Percentiles rank a stretch among this genome's conserved stretches.
These are phyloP conservation scores for Ctenopoma multispine DNA, from an alignment of 2,797 vertebrate genomes.

Conservation along the genomic window DNA sequence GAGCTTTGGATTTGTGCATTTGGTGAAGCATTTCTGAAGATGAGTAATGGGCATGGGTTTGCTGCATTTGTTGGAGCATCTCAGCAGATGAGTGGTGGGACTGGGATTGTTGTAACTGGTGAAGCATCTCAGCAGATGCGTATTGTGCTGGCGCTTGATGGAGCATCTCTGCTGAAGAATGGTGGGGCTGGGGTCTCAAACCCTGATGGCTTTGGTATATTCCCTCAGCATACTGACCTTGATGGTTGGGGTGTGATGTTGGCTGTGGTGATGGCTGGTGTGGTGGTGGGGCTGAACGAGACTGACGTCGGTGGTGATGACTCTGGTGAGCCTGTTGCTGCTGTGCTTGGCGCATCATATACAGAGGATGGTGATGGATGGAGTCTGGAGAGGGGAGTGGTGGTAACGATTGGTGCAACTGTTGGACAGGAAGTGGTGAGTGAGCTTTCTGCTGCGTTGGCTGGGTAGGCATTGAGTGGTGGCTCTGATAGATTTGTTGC, in stretches of 20 bases:
- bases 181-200: slow-evolving; percentile 65
- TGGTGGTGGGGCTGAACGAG: slow-evolving; percentile 78
- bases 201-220: slow-evolving; percentile 78
- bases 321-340: slow-evolving; percentile 69
- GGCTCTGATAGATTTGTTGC: slow-evolving; percentile 80
- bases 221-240: slow-evolving; percentile 70
- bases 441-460: slow-evolving; percentile 76
- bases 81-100: slow-evolving; percentile 66
- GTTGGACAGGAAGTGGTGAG: slow-evolving; percentile 76
- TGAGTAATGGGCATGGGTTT: slow-evolving; percentile 61
- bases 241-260: slow-evolving; percentile 51
- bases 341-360: slow-evolving; percentile 78
- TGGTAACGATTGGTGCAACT: slow-evolving; percentile 84
- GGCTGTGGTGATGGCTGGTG: slow-evolving; percentile 68
- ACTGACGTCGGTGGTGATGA: slow-evolving; percentile 68
- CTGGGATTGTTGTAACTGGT: slow-evolving; percentile 69
- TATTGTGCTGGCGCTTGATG: slow-evolving; percentile 64
- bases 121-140: slow-evolving; percentile 67
- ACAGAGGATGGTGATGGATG: slow-evolving; percentile 66
- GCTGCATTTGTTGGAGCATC: slow-evolving; percentile 69
- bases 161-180: slow-evolving; percentile 74
- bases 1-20: slow-evolving; percentile 69
- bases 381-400: slow-evolving; percentile 80
- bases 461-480: slow-evolving; percentile 84
- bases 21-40: slow-evolving; percentile 75